Percentiles rank a stretch among this genome's conserved stretches.
phyloP scores from a whole-genome alignment of 2,888 invertebrate species.

The Drosophila peninsularis region DNA sequence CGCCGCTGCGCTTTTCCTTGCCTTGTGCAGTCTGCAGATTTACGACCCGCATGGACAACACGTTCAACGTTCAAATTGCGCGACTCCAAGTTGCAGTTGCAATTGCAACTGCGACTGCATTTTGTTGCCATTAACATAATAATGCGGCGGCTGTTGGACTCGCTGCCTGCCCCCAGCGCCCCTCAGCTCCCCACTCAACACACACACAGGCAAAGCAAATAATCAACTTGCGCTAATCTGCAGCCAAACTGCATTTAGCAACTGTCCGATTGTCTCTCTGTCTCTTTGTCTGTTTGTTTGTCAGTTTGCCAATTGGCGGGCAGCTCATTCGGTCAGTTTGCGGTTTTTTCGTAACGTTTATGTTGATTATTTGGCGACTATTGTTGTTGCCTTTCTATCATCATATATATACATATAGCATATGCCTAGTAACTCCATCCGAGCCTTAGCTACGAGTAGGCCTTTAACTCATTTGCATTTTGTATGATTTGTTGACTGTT shows the following conservation, averaged over 20 bases:
- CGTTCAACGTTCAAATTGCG: conserved; percentile 55
- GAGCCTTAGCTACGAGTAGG: conserved; percentile 6
- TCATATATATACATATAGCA: not conserved
- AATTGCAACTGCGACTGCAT: conserved; percentile 66
- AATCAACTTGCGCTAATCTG: conserved; percentile 78
- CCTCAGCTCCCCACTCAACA: not conserved
- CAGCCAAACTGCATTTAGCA: conserved; percentile 74
- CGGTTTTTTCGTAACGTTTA: conserved; percentile 57
- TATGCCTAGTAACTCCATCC: conserved; percentile 44
- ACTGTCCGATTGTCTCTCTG: conserved; percentile 18
- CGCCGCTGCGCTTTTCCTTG: not conserved
- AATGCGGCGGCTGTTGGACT: conserved; percentile 52
- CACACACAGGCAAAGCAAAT: conserved; percentile 63
- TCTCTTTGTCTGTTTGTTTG: conserved; percentile 26
- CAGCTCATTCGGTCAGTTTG: conserved; percentile 57
- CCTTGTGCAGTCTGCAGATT: conserved; percentile 55
- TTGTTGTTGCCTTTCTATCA: conserved; percentile 28
- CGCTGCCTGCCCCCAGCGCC: not conserved
- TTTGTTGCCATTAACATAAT: conserved; percentile 75
- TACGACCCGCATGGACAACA: conserved; percentile 78
- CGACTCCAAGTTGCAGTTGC: conserved; percentile 31
- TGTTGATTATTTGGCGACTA: conserved; percentile 50
- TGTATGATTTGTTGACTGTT: conserved; percentile 51
- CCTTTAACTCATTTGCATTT: conserved; percentile 26
- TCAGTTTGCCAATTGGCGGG: conserved; percentile 37